phyloP scores from a whole-genome alignment of 2,113 vertebrate genomes.

The Puma concolor region DNA sequence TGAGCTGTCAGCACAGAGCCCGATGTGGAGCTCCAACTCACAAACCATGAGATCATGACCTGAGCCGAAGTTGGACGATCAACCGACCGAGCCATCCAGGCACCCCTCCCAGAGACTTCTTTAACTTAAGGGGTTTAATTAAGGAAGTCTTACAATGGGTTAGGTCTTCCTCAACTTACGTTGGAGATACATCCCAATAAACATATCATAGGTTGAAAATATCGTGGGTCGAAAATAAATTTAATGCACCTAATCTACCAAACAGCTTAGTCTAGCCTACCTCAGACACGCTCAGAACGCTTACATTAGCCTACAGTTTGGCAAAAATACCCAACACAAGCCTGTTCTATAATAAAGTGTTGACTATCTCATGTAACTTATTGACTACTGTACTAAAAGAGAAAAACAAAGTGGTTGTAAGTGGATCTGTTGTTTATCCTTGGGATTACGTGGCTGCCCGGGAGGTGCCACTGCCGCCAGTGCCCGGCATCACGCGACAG shows the following conservation, averaged over 20 bases:
- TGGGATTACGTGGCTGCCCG: neutral
- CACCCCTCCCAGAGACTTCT: neutral
- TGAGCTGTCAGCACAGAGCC: too few relatives aligned
- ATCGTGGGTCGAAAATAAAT: neutral
- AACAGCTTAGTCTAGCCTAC: neutral
- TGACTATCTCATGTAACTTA: neutral
- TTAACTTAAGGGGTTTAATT: neutral
- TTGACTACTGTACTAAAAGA: neutral
- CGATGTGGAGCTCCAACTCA: too few relatives aligned
- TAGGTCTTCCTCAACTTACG: neutral
- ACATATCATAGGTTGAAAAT: neutral
- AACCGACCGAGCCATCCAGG: too few relatives aligned
- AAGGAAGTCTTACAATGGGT: neutral
- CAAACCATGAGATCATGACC: too few relatives aligned
- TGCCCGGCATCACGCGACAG: neutral
- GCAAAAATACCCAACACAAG: neutral
- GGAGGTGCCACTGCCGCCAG: neutral
- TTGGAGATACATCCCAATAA: neutral
- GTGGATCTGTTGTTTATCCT: neutral
- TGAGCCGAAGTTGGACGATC: too few relatives aligned
- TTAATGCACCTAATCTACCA: neutral
- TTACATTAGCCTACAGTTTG: neutral
- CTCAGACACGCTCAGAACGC: neutral
- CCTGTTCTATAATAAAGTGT: neutral
- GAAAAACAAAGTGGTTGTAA: neutral